Conservation (phyloP, 2,888 invertebrate genomes). For the Beris morrisii region DNA sequence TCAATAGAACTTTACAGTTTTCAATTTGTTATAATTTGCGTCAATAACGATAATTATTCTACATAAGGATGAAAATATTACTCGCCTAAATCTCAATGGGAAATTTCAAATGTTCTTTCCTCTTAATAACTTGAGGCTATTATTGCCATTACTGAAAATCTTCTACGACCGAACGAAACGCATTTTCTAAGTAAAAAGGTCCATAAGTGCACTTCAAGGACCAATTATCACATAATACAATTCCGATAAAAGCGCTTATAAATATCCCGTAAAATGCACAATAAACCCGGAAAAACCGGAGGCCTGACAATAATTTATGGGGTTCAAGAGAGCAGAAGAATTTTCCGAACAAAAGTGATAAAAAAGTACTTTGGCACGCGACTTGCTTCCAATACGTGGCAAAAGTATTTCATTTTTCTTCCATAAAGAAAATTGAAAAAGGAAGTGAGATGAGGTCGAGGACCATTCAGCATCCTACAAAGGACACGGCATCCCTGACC, state of each 20-base stretch:
- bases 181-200: neutral
- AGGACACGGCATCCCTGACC: conserved; percentile 15
- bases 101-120: too few species aligned
- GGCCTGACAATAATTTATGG: conserved; percentile 26
- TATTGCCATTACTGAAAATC: too few species aligned
- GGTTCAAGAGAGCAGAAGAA: conserved; percentile 24
- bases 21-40: too few species aligned
- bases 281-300: conserved; percentile 8
- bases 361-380: conserved; percentile 38
- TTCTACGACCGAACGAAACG: too few species aligned
- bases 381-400: conserved; percentile 27
- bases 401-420: conserved; percentile 16
- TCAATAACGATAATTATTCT: too few species aligned
- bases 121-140: too few species aligned
- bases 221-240: conserved; percentile 20
- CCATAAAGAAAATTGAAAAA: conserved; percentile 10
- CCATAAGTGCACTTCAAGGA: conserved; percentile 22
- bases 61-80: too few species aligned
- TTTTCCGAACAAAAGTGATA: conserved; percentile 32
- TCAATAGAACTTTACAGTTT: too few species aligned
- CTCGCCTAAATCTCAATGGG: too few species aligned
- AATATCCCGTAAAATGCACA: neutral
- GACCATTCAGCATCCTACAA: conserved; percentile 34
- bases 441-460: conserved; percentile 30
- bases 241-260: conserved; percentile 10